Evolutionary conservation across 1,140 invertebrate genomes (phyloP).

Genomic region (Euwallacea similis): DNA sequence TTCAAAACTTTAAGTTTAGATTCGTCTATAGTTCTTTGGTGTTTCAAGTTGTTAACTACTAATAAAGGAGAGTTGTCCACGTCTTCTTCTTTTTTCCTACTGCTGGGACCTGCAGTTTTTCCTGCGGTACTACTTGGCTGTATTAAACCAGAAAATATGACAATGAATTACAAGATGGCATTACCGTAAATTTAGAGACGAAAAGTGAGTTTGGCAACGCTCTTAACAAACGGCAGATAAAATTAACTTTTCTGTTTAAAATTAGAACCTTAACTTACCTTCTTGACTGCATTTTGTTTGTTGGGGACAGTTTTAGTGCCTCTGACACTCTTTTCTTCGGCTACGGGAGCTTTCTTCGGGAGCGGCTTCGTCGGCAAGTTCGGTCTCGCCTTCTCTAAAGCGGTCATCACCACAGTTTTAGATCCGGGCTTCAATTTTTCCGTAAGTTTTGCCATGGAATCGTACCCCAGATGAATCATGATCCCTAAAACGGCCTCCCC

Average conservation of each 20-base stretch:
- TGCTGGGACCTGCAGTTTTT: constrained; percentile 48
- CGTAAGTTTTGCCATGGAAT: constrained; percentile 74
- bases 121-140: constrained; percentile 33
- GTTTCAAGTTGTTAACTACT: constrained; percentile 84
- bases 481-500: constrained; percentile 86
- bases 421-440: constrained; percentile 88
- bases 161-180: too few species aligned
- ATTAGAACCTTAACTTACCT: too few species aligned
- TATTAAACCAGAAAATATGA: constrained; percentile 7
- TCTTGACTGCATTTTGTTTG: constrained; percentile 48
- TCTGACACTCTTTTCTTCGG: constrained; percentile 56
- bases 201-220: too few species aligned
- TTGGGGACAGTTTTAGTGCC: constrained; percentile 47
- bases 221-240: not conserved
- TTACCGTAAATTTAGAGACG: not conserved
- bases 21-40: constrained; percentile 89
- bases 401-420: constrained; percentile 74
- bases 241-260: constrained; percentile 40
- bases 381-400: constrained; percentile 83
- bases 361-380: constrained; percentile 82
- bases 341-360: constrained; percentile 57
- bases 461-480: constrained; percentile 91
- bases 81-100: constrained; percentile 84
- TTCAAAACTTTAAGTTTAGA: constrained; percentile 90
- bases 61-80: constrained; percentile 78